phyloP scores from a whole-genome alignment of 2,113 vertebrate genomes.

The Ictidomys tridecemlineatus region DNA sequence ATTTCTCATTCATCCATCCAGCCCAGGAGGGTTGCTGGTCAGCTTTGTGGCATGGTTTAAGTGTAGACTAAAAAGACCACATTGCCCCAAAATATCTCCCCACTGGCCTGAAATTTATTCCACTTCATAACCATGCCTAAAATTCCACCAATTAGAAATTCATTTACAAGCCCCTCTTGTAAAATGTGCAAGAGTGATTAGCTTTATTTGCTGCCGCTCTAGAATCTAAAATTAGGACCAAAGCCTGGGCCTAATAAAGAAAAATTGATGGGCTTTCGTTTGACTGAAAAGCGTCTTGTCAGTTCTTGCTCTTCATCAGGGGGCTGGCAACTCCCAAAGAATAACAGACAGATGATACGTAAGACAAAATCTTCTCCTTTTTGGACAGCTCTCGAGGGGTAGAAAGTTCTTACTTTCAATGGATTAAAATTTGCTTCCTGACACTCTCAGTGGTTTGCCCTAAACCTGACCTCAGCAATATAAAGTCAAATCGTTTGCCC shows the following conservation, averaged over 20 bases:
- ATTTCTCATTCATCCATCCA: conserved; percentile 20
- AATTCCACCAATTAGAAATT: conserved; percentile 81
- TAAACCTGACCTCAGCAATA: conserved; percentile 49
- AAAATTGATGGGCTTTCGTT: conserved; percentile 76
- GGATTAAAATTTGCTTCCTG: conserved; percentile 38
- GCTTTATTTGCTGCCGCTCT: conserved; percentile 78
- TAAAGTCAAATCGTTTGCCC: conserved; percentile 36
- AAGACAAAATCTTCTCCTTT: conserved; percentile 52
- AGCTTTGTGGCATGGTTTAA: conserved; percentile 56
- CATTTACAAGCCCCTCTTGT: conserved; percentile 82
- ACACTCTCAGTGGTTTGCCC: conserved; percentile 16
- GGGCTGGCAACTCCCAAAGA: conserved; percentile 47
- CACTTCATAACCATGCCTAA: conserved; percentile 77
- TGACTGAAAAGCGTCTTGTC: conserved; percentile 74
- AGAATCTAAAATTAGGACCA: conserved; percentile 84
- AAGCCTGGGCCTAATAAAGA: conserved; percentile 79
- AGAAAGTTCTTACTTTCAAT: conserved; percentile 20
- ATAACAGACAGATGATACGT: conserved; percentile 53
- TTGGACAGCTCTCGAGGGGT: conserved; percentile 29
- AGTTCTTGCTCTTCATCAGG: conserved; percentile 61
- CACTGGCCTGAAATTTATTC: conserved; percentile 75
- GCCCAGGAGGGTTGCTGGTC: conserved; percentile 5
- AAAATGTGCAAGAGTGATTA: conserved; percentile 83
- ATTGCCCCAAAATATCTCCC: conserved; percentile 74
- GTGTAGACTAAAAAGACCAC: conserved; percentile 63